Base-by-base conservation (phyloP, 2,888 invertebrate genomes). In the Cetonia aurata region DNA sequence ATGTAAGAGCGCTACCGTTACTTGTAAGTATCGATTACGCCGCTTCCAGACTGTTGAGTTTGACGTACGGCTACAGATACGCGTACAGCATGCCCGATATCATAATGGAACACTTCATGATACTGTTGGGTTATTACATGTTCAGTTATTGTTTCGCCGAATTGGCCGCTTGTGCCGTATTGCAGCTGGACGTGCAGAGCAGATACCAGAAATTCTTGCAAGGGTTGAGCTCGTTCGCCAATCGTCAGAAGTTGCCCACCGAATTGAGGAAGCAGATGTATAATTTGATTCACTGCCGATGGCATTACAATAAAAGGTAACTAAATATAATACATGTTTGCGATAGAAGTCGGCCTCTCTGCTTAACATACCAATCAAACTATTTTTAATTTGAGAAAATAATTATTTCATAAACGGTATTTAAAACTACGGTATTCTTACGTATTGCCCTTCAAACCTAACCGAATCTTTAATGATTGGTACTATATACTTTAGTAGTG, bases 51-150 rank as follows among this genome's bases (percentile, higher is more conserved):
- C 19, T 70, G n/a, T 25, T 70, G n/a, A 66, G 66, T 41, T 53
- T 62, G 9, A 52, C 56, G 0, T 57, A 50, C 50, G 44, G 57
- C 9, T 25, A 33, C 13, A 50, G 37, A 44, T 72, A 69, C 52
- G 68, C 73, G 1, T 74, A 73, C 46, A 71, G 44, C 33, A 41
- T 70, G 6, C n/a, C 15, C 2, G 75, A 74, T 46, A 67, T 57
- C 1, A 37, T 67, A 0, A n/a, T 74, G 0, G 67, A 70, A 33
- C 46, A 67, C 10, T 15, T 72, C 0, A 42, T 72, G 0, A 56
- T 67, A 8, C 15, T 70, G n/a, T 6, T 69, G 12, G 71, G 73
- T 15, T 74, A 71, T 60, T 72, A 69, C 65, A 25, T 75, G 56
- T 53, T 68, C 42, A 60, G 55, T 33, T 70, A 71, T 55, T 70